Base-by-base conservation (phyloP, 2,113 vertebrate genomes). In the Centropus unirufus region DNA sequence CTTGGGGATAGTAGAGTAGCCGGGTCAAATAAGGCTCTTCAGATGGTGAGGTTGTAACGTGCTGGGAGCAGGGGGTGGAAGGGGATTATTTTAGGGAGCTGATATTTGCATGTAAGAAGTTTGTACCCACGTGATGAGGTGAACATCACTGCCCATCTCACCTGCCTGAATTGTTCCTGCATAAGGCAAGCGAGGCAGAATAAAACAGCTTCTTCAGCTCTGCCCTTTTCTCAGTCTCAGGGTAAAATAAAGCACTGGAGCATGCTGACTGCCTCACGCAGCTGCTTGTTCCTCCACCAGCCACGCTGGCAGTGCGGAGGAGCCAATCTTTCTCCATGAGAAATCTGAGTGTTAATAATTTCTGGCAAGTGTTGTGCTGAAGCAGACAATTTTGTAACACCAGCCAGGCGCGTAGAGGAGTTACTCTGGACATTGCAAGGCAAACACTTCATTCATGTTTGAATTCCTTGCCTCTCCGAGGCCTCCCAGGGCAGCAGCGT, bases 291-390 rank as follows among this genome's bases (percentile, higher is more conserved):
- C 61, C 73, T 58, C 40, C 54, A 10, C 36, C 55, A 9, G 18
- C 67, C 59, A 1, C 24, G 74, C 84, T 20, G 1, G 62, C 21
- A 23, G 40, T 18, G 79, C 51, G 18, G 63, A 80, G 84, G 22
- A 86, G 55, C 63, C 79, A 59, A 0, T 70, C 67, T 52, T 88
- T 49, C 90, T 82, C 85, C 0, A 0, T 86, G 95, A 96, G 88
- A 88, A 88, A 95, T 72, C 82, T 26, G 68, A 83, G 93, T 9
- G 63, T 90, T 95, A 96, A 91, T 93, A 67, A 96, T 80, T 95
- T 58, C 92, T 96, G 95, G 87, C 96, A 94, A 68, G 95, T 70
- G 90, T 91, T 93, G 82, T 94, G 84, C 93, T 92, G 84, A 92
- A 92, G 91, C 91, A 90, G 87, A 83, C 79, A 27, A 49, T 85